Evolutionary conservation across 2,888 invertebrate genomes (phyloP).

Genomic region (Cosmia pyralina): DNA sequence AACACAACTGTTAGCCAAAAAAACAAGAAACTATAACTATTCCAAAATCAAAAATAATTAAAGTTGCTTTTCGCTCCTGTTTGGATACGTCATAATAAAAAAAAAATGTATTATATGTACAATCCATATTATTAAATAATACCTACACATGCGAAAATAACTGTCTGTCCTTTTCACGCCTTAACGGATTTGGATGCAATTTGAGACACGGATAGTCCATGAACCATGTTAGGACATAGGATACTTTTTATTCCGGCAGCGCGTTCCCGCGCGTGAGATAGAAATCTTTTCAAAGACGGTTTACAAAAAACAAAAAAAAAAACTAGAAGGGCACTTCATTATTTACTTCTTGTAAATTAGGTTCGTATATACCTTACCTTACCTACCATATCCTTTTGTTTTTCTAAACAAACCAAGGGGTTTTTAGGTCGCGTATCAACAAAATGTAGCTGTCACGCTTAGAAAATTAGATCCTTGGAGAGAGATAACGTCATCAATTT

Average conservation of each 20-base stretch:
- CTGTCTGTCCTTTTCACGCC: not conserved
- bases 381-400: constrained; percentile 24
- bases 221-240: too few species aligned
- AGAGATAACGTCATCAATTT: not conserved
- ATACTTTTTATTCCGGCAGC: too few species aligned
- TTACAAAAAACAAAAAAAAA: not conserved
- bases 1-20: not conserved
- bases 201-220: not conserved
- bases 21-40: not conserved
- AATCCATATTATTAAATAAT: too few species aligned
- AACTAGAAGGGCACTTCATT: too few species aligned
- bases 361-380: not conserved
- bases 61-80: not conserved
- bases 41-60: not conserved
- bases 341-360: not conserved
- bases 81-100: not conserved
- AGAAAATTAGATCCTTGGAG: not conserved
- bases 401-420: constrained; percentile 16
- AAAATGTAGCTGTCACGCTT: constrained; percentile 9
- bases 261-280: not conserved
- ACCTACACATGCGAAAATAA: too few species aligned
- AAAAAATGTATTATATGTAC: too few species aligned
- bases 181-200: not conserved
- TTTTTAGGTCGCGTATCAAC: not conserved
- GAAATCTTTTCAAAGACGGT: not conserved